Evolutionary conservation across 2,113 vertebrate genomes (phyloP).

Genomic region (Phrynosoma blainvillii): DNA sequence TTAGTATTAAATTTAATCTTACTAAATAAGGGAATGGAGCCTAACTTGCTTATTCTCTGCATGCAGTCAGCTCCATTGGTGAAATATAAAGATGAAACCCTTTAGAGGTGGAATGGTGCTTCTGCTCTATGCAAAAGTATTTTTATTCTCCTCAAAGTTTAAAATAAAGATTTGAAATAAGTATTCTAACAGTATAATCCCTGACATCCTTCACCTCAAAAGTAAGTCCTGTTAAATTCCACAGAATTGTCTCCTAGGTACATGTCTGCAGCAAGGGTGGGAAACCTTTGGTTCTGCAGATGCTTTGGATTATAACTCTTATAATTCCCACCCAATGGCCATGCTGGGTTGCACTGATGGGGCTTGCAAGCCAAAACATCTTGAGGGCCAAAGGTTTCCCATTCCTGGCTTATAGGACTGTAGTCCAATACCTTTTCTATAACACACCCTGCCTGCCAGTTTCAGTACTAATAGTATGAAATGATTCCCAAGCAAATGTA

Average conservation of each 20-base stretch:
- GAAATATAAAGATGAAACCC: not conserved
- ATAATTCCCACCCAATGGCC: not conserved
- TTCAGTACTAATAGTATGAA: not conserved
- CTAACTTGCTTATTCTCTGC: not conserved
- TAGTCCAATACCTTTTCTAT: not conserved
- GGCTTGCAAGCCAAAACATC: not conserved
- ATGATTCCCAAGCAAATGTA: not conserved
- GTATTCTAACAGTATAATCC: not conserved
- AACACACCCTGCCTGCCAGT: not conserved
- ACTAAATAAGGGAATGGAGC: not conserved
- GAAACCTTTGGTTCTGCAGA: not conserved
- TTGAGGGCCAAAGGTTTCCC: not conserved
- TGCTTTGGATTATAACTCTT: not conserved
- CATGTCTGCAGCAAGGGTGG: not conserved
- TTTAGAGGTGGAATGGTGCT: not conserved
- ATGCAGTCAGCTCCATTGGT: not conserved
- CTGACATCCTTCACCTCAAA: not conserved
- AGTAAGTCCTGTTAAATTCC: not conserved
- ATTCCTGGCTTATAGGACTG: not conserved
- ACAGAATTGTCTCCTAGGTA: not conserved
- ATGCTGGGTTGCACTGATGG: not conserved
- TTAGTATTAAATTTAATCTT: not conserved
- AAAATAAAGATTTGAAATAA: not conserved
- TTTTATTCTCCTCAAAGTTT: not conserved
- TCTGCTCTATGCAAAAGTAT: not conserved